phyloP scores from a whole-genome alignment of 2,113 vertebrate species.

The Sialia sialis region DNA sequence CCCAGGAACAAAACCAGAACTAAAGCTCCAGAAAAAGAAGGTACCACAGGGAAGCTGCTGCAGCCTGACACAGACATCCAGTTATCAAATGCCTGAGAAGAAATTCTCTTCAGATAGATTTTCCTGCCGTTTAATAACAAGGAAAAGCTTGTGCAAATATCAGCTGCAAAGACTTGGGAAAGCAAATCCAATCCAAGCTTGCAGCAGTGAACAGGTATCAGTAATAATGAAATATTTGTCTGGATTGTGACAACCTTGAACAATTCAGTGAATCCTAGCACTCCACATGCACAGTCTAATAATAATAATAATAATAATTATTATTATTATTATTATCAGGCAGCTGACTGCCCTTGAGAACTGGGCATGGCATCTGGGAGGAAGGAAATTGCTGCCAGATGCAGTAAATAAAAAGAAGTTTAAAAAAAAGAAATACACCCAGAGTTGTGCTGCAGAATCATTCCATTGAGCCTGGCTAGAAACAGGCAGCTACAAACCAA shows the following conservation, averaged over 20 bases:
- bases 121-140: background rate
- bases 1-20: background rate
- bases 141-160: background rate
- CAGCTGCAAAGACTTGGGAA: background rate
- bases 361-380: constrained; percentile 13
- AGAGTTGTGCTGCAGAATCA: constrained; percentile 24
- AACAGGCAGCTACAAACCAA: constrained; percentile 39
- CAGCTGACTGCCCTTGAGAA: background rate
- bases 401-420: constrained; percentile 45
- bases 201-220: background rate
- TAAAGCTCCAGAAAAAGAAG: background rate
- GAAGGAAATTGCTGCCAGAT: constrained; percentile 50
- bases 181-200: background rate
- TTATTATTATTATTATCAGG: background rate
- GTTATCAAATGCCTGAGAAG: background rate
- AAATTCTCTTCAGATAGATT: background rate
- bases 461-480: constrained; percentile 34
- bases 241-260: background rate
- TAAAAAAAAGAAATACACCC: background rate
- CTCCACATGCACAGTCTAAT: background rate
- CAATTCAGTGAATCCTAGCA: background rate
- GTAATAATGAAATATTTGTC: background rate
- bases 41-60: background rate
- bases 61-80: background rate
- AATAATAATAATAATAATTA: background rate